Base-by-base conservation (phyloP, 2,888 invertebrate species). In the Mesorhabditis spiculigera region DNA sequence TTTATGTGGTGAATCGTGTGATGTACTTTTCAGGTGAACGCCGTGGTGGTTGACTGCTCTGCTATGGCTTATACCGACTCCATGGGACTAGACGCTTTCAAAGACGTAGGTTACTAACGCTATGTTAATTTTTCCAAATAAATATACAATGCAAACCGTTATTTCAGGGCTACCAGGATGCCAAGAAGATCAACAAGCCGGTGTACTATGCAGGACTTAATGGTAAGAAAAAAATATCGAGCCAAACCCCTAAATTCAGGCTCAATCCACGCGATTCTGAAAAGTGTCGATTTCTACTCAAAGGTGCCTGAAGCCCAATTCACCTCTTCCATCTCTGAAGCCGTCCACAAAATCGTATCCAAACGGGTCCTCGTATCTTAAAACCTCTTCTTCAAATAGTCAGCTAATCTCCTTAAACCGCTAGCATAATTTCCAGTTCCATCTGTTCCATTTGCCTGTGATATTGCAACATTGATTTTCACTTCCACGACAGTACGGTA, bases 81-180 rank as follows among this genome's bases (percentile, higher is more conserved):
- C 5, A 82, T 82, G 82, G 82, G 79, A 42, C 71, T 81, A 5
- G 82, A 82, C 64, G 81, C 81, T 28, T 65, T 78, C 10, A 68
- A 66, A 6, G 76, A 76, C 16, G 72, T 69, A n/a, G 8, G 68
- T 65, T 50, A 13, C n/a, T 13, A 50, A 50, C n/a, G 58, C 8
- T 13, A 50, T 50, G 1, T 50, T 50, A 50, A 50, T n/a, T n/a
- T 13, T 50, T 13, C 58, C 8, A 13, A 13, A 13, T 50, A 50
- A 50, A 10, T 2, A 50, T 50, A 50, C 58, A 50, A 13, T 16
- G 0, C 0, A 13, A 16, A 5, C 16, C 5, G 5, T 16, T n/a
- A 41, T 63, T 69, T 43, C 67, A 70, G 70, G n/a, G 68, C 10
- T 72, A 61, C 67, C 10, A 65, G 10, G 73, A 73, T 58, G 71